phyloP scores from a whole-genome alignment of 2,888 invertebrate genomes.

The Drosophila buzzatii region DNA sequence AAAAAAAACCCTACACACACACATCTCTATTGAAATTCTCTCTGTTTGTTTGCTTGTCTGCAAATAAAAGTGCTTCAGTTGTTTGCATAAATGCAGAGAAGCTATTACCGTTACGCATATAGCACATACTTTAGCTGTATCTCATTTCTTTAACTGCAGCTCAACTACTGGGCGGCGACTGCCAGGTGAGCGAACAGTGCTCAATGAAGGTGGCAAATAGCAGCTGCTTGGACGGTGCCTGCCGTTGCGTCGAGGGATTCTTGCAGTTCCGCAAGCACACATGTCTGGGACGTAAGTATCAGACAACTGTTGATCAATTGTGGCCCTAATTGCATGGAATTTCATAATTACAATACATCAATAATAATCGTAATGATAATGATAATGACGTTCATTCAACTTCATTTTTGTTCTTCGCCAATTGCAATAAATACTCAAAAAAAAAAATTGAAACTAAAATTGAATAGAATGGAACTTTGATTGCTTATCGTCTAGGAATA shows the following conservation, averaged over 20 bases:
- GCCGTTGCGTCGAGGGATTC: constrained; percentile 93
- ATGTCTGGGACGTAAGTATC: constrained; percentile 94
- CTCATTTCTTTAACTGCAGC: constrained; percentile 42
- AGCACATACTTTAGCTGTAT: constrained; percentile 4
- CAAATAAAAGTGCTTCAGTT: constrained; percentile 28
- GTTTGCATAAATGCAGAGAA: constrained; percentile 45
- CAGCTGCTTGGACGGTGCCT: constrained; percentile 92
- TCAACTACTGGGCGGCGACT: constrained; percentile 89
- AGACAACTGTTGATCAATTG: constrained; percentile 69
- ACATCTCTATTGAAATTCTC: constrained; percentile 19
- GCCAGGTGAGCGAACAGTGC: constrained; percentile 93
- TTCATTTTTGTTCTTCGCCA: constrained; percentile 45
- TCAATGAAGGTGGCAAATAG: constrained; percentile 95
- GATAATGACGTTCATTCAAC: constrained; percentile 29
- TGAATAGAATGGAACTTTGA: constrained; percentile 62
- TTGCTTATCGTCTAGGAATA: constrained; percentile 65
- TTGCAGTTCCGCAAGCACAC: constrained; percentile 95
- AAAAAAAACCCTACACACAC: not conserved
- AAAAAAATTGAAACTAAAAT: constrained; percentile 30
- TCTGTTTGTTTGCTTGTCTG: not conserved
- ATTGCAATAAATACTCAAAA: constrained; percentile 65
- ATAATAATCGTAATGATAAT: not conserved
- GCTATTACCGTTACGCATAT: constrained; percentile 56
- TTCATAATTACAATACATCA: constrained; percentile 32
- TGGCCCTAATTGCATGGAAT: constrained; percentile 73